phyloP scores from a whole-genome alignment of 2,797 vertebrate species.

The Agapornis canus region DNA sequence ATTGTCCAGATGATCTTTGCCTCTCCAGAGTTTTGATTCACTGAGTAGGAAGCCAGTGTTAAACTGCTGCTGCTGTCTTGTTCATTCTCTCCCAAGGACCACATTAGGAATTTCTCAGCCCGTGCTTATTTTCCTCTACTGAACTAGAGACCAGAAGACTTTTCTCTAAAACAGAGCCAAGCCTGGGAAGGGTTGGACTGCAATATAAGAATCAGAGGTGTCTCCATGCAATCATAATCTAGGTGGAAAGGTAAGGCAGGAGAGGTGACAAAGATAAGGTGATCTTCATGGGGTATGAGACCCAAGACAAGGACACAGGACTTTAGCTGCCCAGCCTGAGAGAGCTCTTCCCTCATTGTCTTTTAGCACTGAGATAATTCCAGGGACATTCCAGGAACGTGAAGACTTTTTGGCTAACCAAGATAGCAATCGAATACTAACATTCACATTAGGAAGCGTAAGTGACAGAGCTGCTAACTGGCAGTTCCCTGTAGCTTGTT shows the following conservation, averaged over 20 bases:
- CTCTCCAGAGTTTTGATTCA: not conserved
- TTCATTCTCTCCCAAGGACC: not conserved
- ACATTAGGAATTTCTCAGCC: not conserved
- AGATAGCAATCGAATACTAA: conserved; percentile 49
- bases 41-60: not conserved
- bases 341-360: not conserved
- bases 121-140: not conserved
- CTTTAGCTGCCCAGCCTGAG: not conserved
- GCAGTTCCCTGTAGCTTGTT: not conserved
- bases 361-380: not conserved
- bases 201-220: not conserved
- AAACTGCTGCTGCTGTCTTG: not conserved
- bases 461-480: conserved; percentile 63
- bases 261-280: not conserved
- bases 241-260: not conserved
- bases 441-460: not conserved
- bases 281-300: not conserved
- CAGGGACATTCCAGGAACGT: not conserved
- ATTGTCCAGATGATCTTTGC: not conserved
- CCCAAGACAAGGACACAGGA: not conserved
- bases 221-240: not conserved
- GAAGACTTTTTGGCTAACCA: conserved; percentile 9
- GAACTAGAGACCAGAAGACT: not conserved
- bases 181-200: not conserved
- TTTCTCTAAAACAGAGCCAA: not conserved